Percentiles rank a stretch among this genome's conserved stretches.
phyloP scores from a whole-genome alignment of 1,140 invertebrate genomes.

The Lineus longissimus region DNA sequence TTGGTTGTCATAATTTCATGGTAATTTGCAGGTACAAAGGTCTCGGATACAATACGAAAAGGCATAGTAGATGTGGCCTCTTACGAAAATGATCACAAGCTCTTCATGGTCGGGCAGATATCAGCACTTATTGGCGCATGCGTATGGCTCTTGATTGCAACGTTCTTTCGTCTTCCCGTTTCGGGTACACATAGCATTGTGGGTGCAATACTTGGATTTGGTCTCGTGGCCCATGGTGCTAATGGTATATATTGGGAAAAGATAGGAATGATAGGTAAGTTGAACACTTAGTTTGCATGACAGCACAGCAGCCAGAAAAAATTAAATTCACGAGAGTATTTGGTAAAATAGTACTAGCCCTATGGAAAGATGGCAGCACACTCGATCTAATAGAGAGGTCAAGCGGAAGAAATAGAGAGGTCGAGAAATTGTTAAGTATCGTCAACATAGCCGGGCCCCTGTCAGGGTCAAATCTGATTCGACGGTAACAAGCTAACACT shows the following conservation, averaged over 20 bases:
- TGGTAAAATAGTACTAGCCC: too few relatives aligned
- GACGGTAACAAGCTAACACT: too few relatives aligned
- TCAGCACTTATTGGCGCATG: slow-evolving; percentile 69
- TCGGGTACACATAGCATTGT: slow-evolving; percentile 96
- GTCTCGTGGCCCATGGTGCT: slow-evolving; percentile 78
- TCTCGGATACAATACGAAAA: slow-evolving; percentile 94
- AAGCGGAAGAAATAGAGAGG: too few relatives aligned
- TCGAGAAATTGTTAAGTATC: too few relatives aligned
- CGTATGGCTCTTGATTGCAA: slow-evolving; percentile 86
- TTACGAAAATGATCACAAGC: slow-evolving; percentile 74
- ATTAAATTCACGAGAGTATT: too few relatives aligned
- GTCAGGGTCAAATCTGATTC: too few relatives aligned
- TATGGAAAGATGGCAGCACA: too few relatives aligned
- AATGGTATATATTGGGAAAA: slow-evolving; percentile 77
- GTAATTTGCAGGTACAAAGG: slow-evolving; percentile 65
- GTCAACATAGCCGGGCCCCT: too few relatives aligned
- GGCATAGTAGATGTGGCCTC: slow-evolving; percentile 83
- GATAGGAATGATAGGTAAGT: slow-evolving; percentile 71
- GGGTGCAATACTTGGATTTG: slow-evolving; percentile 92
- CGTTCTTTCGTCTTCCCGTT: slow-evolving; percentile 87
- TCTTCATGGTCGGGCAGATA: slow-evolving; percentile 85
- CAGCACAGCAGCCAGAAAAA: too few relatives aligned
- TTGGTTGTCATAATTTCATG: too few relatives aligned
- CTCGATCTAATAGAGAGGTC: too few relatives aligned
- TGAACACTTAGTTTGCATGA: too few relatives aligned